A percentile compares a stretch with the other conserved stretches of the same genome.
These are phyloP conservation scores for Synergus laeviventris DNA, from an alignment of 2,888 invertebrate species.

Conservation along the genomic window DNA sequence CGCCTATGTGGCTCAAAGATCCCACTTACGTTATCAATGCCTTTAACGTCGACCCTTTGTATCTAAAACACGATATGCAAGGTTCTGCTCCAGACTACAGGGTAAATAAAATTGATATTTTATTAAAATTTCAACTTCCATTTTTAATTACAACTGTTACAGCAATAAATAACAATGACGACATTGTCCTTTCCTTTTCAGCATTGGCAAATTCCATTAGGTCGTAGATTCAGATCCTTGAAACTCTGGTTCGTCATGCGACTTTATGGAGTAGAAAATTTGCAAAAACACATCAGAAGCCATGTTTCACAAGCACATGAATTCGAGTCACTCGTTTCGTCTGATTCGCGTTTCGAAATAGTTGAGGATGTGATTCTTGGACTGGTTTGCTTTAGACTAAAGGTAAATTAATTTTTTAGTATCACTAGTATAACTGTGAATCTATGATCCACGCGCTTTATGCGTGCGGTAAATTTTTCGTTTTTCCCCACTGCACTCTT, in stretches of 20 bases:
- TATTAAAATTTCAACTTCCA: not conserved
- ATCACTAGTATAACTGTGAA: no score
- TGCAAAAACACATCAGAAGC: conserved; percentile 91
- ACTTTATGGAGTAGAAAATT: conserved; percentile 90
- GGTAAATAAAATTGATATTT: conserved; percentile 69
- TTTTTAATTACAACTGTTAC: conserved; percentile 3
- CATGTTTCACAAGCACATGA: conserved; percentile 91
- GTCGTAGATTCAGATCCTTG: conserved; percentile 92
- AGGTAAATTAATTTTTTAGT: no score
- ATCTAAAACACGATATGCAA: conserved; percentile 95
- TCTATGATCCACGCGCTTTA: no score
- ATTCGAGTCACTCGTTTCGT: conserved; percentile 87
- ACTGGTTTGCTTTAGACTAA: conserved; percentile 96
- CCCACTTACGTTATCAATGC: conserved; percentile 94
- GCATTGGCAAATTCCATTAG: conserved; percentile 98
- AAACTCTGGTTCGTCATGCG: conserved; percentile 97
- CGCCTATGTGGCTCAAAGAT: conserved; percentile 97
- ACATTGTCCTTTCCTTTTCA: conserved; percentile 62
- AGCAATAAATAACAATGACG: conserved; percentile 10
- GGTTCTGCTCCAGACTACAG: conserved; percentile 94
- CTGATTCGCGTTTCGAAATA: conserved; percentile 92
- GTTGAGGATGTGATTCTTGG: conserved; percentile 94
- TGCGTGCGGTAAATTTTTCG: no score
- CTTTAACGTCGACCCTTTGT: conserved; percentile 97
- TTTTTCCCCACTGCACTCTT: no score